phyloP scores from a whole-genome alignment of 2,888 invertebrate species.

The Seira ritae region DNA sequence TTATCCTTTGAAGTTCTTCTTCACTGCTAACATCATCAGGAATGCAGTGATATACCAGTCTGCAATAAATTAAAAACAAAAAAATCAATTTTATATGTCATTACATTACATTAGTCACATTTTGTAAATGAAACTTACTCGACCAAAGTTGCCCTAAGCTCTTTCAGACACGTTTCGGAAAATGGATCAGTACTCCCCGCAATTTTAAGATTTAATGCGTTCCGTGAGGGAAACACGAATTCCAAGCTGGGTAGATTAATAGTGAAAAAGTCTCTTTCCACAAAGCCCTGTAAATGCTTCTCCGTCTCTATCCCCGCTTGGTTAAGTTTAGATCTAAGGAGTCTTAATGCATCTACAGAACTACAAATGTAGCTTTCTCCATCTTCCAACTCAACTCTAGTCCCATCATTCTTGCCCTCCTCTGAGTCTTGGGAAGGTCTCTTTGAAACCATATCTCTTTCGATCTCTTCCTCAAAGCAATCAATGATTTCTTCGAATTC shows the following conservation, averaged over 20 bases:
- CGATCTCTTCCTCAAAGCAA: constrained; percentile 42
- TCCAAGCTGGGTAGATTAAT: constrained; percentile 49
- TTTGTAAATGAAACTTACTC: constrained; percentile 26
- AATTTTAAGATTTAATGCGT: constrained; percentile 27
- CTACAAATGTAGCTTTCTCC: constrained; percentile 4
- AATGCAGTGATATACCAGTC: constrained; percentile 41
- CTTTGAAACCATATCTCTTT: constrained; percentile 9
- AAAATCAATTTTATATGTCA: neutral
- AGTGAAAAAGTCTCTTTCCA: constrained; percentile 59
- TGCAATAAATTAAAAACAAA: constrained; percentile 20
- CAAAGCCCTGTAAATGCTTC: constrained; percentile 26
- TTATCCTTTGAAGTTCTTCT: neutral
- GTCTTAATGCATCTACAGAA: constrained; percentile 45
- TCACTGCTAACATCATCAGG: neutral
- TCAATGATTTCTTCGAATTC: constrained; percentile 37
- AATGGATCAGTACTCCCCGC: constrained; percentile 37
- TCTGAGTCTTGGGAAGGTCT: constrained; percentile 19
- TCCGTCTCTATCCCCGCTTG: constrained; percentile 27
- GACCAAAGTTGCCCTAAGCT: neutral
- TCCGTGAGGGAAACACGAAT: constrained; percentile 6
- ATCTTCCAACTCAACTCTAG: neutral
- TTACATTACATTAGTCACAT: neutral
- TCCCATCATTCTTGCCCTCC: neutral
- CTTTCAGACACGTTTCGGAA: constrained; percentile 23
- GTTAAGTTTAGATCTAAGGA: constrained; percentile 43